Conservation (phyloP, 2,797 vertebrate species). For the Trachops cirrhosus region DNA sequence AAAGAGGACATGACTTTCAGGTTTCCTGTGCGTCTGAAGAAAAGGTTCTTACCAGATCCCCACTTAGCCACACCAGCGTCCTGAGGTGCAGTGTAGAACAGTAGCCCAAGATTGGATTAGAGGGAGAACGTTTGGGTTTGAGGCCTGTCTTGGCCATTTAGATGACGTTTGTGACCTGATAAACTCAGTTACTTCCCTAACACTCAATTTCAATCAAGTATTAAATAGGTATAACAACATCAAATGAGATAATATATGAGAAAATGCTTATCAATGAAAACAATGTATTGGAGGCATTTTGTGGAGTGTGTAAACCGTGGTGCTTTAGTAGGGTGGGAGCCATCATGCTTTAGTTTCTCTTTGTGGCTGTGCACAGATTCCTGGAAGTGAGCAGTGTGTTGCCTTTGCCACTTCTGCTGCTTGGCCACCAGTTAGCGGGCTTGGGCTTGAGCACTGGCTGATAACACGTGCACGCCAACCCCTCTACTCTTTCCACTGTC, state of each 20-base stretch:
- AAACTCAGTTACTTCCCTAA: not conserved
- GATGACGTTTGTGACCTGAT: not conserved
- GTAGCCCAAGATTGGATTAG: not conserved
- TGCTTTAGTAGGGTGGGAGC: not conserved
- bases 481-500: not conserved
- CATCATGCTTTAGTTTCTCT: not conserved
- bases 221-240: not conserved
- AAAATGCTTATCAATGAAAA: not conserved
- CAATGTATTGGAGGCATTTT: not conserved
- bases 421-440: not conserved
- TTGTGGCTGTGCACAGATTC: not conserved
- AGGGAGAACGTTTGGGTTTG: not conserved
- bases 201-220: not conserved
- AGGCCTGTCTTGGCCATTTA: not conserved
- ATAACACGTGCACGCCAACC: fast-evolving
- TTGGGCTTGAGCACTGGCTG: not conserved
- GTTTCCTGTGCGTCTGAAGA: not conserved
- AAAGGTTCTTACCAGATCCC: not conserved
- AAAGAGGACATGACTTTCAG: not conserved
- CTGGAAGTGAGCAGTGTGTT: not conserved
- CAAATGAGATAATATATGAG: not conserved
- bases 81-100: not conserved
- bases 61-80: not conserved
- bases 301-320: not conserved
- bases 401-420: not conserved